Conservation (phyloP, 1,140 invertebrate species). For the Anoplolepis gracilipes region DNA sequence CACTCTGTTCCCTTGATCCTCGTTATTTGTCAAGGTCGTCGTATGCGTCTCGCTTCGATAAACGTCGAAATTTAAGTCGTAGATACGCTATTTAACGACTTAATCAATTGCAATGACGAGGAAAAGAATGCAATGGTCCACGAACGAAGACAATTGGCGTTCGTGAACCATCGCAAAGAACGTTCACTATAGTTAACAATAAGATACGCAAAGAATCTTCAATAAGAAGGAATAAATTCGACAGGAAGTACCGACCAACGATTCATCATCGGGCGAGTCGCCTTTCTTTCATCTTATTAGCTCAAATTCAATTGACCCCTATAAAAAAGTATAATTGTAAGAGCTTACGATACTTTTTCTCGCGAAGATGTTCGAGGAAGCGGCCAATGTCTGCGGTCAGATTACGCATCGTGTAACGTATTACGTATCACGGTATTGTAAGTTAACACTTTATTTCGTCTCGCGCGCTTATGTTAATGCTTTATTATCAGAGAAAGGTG, state of each 20-base stretch:
- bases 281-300: slow-evolving; percentile 16
- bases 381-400: slow-evolving; percentile 3
- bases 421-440: neutral
- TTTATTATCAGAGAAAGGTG: slow-evolving; percentile 1
- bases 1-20: slow-evolving; percentile 2
- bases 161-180: slow-evolving; percentile 3
- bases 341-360: slow-evolving; percentile 22
- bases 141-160: neutral
- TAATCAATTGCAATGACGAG: slow-evolving; percentile 26
- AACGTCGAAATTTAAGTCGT: slow-evolving; percentile 17
- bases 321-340: slow-evolving; percentile 48
- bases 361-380: slow-evolving; percentile 30
- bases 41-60: slow-evolving; percentile 20
- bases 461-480: neutral
- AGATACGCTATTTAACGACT: slow-evolving; percentile 6
- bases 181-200: too few species aligned
- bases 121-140: neutral
- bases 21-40: slow-evolving; percentile 35
- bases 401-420: slow-evolving; percentile 31
- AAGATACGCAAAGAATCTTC: neutral
- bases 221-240: neutral
- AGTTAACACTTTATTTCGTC: slow-evolving; percentile 30
- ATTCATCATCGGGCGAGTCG: slow-evolving; percentile 15
- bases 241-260: neutral
- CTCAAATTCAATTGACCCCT: slow-evolving; percentile 53